Conservation (phyloP, 2,797 vertebrate species). For the Tiaroga cobitis region DNA sequence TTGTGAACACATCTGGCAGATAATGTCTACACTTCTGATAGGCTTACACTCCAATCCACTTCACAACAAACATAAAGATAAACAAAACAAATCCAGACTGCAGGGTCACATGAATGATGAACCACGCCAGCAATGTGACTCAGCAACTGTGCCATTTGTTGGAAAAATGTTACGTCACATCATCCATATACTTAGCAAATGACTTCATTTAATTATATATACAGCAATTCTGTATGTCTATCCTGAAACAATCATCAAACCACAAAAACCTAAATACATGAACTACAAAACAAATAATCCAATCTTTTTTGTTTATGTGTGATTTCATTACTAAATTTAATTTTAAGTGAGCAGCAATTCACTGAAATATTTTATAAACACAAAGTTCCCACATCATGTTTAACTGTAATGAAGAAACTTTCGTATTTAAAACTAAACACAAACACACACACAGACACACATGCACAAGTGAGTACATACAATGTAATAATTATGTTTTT, state of each 20-base stretch:
- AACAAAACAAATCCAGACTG: neutral
- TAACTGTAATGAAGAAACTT: neutral
- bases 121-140: neutral
- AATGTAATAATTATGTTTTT: slow-evolving; percentile 64
- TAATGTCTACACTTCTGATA: neutral
- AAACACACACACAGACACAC: slow-evolving; percentile 46
- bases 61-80: slow-evolving; percentile 15
- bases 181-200: slow-evolving; percentile 48
- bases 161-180: slow-evolving; percentile 67
- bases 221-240: too few species aligned
- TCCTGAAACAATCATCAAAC: neutral
- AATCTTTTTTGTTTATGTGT: neutral
- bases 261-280: neutral
- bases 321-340: neutral
- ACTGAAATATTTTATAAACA: neutral
- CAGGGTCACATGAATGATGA: neutral
- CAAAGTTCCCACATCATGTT: neutral
- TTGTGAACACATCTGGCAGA: neutral
- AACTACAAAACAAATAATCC: slow-evolving; percentile 1
- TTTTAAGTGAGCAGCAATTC: neutral
- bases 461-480: slow-evolving; percentile 55
- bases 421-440: slow-evolving; percentile 21
- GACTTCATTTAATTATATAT: slow-evolving; percentile 11
- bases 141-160: neutral
- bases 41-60: neutral